These are phyloP conservation scores for Indri indri DNA, from an alignment of 2,113 vertebrate species.

Conservation along the genomic window DNA sequence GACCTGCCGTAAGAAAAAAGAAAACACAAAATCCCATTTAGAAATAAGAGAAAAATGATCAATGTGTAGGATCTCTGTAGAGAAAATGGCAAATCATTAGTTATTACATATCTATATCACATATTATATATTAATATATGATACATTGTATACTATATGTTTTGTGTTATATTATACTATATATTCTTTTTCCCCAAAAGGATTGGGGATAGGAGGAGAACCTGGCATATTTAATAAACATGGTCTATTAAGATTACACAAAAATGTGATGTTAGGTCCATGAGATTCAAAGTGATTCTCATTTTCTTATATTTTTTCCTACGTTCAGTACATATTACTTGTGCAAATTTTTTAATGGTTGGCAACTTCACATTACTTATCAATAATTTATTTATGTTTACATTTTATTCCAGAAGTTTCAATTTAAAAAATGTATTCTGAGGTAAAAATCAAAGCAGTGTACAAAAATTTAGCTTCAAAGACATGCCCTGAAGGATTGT, in stretches of 20 bases:
- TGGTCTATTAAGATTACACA: not conserved
- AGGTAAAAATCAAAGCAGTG: not conserved
- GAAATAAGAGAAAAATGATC: not conserved
- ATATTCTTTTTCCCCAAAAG: not conserved
- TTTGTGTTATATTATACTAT: not conserved
- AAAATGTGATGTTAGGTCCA: not conserved
- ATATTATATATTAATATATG: not conserved
- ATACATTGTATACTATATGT: not conserved
- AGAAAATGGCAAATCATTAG: not conserved
- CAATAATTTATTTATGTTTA: not conserved
- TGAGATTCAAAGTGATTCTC: not conserved
- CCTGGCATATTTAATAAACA: not conserved
- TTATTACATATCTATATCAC: not conserved
- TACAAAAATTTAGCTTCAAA: not conserved
- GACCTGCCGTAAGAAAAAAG: not conserved
- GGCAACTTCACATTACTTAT: not conserved
- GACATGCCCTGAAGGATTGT: not conserved
- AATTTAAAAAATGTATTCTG: not conserved
- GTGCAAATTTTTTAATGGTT: not conserved
- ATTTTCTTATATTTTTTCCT: not conserved
- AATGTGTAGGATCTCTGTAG: not conserved
- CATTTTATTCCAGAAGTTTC: not conserved
- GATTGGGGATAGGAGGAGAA: not conserved
- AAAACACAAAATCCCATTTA: not conserved
- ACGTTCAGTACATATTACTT: not conserved